Evolutionary conservation across 2,888 invertebrate species (phyloP), one percentile per base, ranked within the genome.

Genomic region (Polia nebulosa): DNA sequence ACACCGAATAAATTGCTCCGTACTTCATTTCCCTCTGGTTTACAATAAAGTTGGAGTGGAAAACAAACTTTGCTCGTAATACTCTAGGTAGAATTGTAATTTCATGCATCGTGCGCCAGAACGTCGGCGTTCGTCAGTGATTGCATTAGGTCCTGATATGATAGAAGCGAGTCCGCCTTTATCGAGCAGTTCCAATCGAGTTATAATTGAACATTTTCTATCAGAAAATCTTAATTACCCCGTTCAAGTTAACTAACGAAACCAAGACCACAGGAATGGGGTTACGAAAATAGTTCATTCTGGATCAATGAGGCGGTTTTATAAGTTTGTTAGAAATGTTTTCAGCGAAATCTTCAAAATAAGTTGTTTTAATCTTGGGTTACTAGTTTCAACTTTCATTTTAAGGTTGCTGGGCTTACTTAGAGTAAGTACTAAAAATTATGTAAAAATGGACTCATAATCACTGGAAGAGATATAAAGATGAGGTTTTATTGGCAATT

Each of bases 131-230:
- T 34, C 44, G 41, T 57, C 52, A 66, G 66, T 57, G 60, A 73
- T 78, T 74, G 59, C 56, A 57, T 74, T 73, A 57, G 56, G 36
- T 53, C n/a, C 79, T 47, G 47, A 39, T 75, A 57, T 65, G 56
- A 65, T 65, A 65, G 56, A 63, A 55, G 44, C 41, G 25, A 27
- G 22, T 25, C 49, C 41, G n/a, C 45, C 36, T 56, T 56, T 65
- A 55, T 72, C 53, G 41, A 39, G 27, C 29, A 52, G 36, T 59
- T 72, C 29, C 64, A 22, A n/a, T 44, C 39, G 36, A 73, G 58
- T 64, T 73, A 72, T 63, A 78, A 75, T 64, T 72, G 55, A 64
- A 55, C 49, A 78, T 78, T 63, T 72, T 72, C 73, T 78, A 78
- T 78, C 49, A 61, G 58, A 63, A 59, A 34, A 63, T 74, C 57